Conservation (phyloP, 2,888 invertebrate genomes). For the Piscicola geometra region DNA sequence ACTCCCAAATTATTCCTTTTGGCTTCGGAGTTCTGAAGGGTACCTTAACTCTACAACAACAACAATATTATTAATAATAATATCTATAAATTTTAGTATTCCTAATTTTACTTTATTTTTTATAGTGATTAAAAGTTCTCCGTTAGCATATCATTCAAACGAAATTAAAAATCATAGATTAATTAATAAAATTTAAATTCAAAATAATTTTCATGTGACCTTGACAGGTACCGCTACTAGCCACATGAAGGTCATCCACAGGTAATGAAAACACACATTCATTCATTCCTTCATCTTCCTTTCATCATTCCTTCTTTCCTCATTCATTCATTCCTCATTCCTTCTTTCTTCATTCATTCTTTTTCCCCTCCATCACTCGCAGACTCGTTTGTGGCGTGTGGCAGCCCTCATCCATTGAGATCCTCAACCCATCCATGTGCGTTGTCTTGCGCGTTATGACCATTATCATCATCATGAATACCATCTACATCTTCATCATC, state of each 20-base stretch:
- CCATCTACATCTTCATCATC: not conserved
- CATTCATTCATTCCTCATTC: too few species aligned
- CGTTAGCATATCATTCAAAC: too few species aligned
- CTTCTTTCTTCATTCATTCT: too few species aligned
- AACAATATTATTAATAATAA: too few species aligned
- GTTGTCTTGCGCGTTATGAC: not conserved
- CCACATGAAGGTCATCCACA: slow-evolving; percentile 33
- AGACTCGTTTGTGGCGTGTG: slow-evolving; percentile 41
- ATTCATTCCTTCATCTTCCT: too few species aligned
- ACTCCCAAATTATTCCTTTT: slow-evolving; percentile 90
- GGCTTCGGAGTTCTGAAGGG: slow-evolving; percentile 80
- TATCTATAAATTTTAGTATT: too few species aligned
- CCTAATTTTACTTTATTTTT: too few species aligned
- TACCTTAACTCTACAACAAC: slow-evolving; percentile 49
- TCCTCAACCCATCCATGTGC: slow-evolving; percentile 44
- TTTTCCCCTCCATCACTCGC: slow-evolving; percentile 25
- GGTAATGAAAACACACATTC: not conserved
- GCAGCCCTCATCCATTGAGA: slow-evolving; percentile 40
- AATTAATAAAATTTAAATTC: not conserved
- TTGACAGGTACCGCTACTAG: slow-evolving; percentile 20
- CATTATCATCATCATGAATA: not conserved
- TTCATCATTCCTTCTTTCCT: too few species aligned
- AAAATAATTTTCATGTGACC: not conserved
- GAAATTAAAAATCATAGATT: too few species aligned
- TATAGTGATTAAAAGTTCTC: too few species aligned